Evolutionary conservation across 2,113 vertebrate species (phyloP), one percentile per base, ranked within the genome.

Genomic region (Oceanodroma tethys): DNA sequence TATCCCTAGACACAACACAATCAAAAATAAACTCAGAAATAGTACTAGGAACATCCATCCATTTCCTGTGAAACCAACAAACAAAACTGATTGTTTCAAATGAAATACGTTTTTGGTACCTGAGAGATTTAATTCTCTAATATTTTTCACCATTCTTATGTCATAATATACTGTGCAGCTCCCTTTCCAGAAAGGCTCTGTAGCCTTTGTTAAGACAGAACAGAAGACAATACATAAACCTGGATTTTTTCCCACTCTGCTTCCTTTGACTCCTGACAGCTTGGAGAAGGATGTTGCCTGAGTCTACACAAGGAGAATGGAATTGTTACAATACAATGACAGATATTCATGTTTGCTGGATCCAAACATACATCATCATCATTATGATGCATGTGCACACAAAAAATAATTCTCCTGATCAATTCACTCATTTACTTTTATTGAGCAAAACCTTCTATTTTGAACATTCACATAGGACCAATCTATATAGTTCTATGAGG

Each of bases 1-100:
- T 99, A 99, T 13, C 99, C 99, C 99, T 99, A 92, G 13, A 94
- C 74, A 86, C 6, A 79, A 90, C 13, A 93, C 32, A 63, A 75
- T 8, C 21, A 71, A 68, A 95, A 91, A 45, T 34, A 74, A 70
- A 60, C 32, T 86, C 55, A 43, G 45, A 53, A 82, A 45, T 9
- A 92, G 8, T 59, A 84, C 21, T 47, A 91, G 25, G 13, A 53
- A 30, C 45, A 91, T 11, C 22, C 43, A 65, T 53, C 26, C 22
- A 47, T 72, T 81, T 74, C 32, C 23, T 11, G 10, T 25, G 12
- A 85, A 91, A 36, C 18, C 23, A 88, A 56, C 30, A 58, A 58
- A 23, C 17, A 29, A 30, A 30, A 25, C 6, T 18, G 13, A 47
- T 9, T 23, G 18, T 66, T 84, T 74, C 38, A 86, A 76, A 92